Evolutionary conservation across 2,888 invertebrate genomes (phyloP), one percentile per base, ranked within the genome.

Genomic region (Punctoribates punctum): DNA sequence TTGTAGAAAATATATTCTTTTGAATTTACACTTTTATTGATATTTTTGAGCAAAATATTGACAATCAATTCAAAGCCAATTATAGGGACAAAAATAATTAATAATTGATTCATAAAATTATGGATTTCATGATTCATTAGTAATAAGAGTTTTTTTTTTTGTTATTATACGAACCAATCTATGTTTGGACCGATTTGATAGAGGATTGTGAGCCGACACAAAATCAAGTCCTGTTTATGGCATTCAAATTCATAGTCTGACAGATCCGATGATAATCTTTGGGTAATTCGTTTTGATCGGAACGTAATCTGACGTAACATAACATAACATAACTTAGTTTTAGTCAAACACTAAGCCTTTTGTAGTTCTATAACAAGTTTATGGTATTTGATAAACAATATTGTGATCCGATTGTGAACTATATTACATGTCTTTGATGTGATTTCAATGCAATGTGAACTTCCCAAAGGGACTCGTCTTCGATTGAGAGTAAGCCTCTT

Each of bases 381-480:
- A 67, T 67, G 34, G 67, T 67, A 38, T 67, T 67, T 67, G n/a
- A 20, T 3, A 38, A 38, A 54, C 20, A 67, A 38, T 67, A 38
- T 29, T 57, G 11, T 62, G 62, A 62, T 67, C 67, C 67, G 67
- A 67, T 67, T 67, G 67, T 67, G 42, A 38, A 17, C 29, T 67
- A 27, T 5, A 60, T 25, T 60, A 51, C 15, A 60, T 67, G 67
- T 67, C 67, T 67, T 67, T 67, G 67, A 67, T 67, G 67, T 67
- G 67, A 67, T 67, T 67, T 67, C 29, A 62, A 62, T 67, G 67
- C 67, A 38, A 67, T 67, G 67, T 67, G 67, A 67, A 67, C 67
- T 67, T 67, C 67, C 67, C 67, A 67, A 67, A 67, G 67, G 67
- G 67, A 67, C 67, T 38, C 15, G 65, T 29, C 20, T 67, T n/a